Conservation (phyloP, 2,797 vertebrate genomes). For the Aplochiton taeniatus region DNA sequence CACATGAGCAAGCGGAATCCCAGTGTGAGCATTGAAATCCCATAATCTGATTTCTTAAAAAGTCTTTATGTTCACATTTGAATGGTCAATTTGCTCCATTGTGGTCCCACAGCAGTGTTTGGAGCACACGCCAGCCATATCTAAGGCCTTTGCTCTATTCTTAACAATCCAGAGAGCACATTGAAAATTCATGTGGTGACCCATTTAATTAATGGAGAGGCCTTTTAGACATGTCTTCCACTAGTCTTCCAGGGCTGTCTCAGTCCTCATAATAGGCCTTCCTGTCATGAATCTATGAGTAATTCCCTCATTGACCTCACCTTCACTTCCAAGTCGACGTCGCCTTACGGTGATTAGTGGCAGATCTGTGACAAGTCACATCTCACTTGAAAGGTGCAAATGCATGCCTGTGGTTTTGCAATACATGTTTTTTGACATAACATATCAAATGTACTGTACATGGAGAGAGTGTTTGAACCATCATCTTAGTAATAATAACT, state of each 20-base stretch:
- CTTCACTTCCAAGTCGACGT: conserved; percentile 44
- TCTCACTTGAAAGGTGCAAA: conserved; percentile 4
- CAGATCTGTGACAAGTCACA: conserved; percentile 5
- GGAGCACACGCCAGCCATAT: conserved; percentile 21
- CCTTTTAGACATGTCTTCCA: conserved; percentile 44
- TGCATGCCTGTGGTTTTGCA: not conserved
- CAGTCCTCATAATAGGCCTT: conserved; percentile 53
- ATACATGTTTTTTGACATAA: too few species aligned
- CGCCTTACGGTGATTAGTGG: conserved; percentile 30
- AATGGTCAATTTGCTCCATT: conserved; percentile 30
- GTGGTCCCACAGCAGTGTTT: conserved; percentile 18
- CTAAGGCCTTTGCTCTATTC: conserved; percentile 37
- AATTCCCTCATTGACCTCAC: conserved; percentile 73
- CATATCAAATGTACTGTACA: too few species aligned
- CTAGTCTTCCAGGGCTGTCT: conserved; percentile 39
- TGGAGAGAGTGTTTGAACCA: too few species aligned
- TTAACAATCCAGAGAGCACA: conserved; percentile 38
- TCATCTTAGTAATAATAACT: too few species aligned
- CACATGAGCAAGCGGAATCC: too few species aligned
- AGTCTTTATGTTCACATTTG: conserved; percentile 29
- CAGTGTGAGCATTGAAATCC: not conserved
- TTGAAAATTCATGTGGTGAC: conserved; percentile 72
- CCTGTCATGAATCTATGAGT: conserved; percentile 68
- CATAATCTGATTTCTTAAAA: conserved; percentile 37
- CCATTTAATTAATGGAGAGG: conserved; percentile 72